Conservation (phyloP, 1,140 invertebrate genomes). For the Drosophila bifasciata region DNA sequence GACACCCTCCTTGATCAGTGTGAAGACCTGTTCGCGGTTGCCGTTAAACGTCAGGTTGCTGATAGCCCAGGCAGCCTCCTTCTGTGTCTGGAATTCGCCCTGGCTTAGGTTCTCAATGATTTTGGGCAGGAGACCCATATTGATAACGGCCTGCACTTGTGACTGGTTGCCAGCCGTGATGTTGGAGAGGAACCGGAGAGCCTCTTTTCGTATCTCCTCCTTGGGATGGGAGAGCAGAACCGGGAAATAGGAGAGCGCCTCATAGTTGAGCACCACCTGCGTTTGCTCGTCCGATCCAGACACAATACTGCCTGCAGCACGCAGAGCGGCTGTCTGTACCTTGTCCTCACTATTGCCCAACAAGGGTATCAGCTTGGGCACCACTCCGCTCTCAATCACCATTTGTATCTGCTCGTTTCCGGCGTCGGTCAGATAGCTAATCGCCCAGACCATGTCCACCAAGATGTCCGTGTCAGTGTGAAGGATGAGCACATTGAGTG, state of each 20-base stretch:
- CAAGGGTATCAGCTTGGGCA: conserved; percentile 96
- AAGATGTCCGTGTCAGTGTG: conserved; percentile 98
- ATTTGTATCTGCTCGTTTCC: conserved; percentile 99
- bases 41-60: conserved; percentile 99
- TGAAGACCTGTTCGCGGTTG: conserved; percentile 93
- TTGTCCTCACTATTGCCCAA: conserved; percentile 98
- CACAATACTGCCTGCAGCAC: conserved; percentile 99
- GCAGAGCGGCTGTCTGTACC: conserved; percentile 97
- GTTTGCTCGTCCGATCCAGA: conserved; percentile 99
- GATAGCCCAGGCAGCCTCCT: conserved; percentile 99
- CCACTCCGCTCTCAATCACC: conserved; percentile 98
- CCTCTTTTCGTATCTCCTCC: conserved; percentile 94
- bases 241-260: conserved; percentile 96
- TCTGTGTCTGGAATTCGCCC: conserved; percentile 99
- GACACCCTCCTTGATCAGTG: conserved; percentile 94
- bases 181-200: conserved; percentile 99
- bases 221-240: conserved; percentile 93
- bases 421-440: conserved; percentile 99
- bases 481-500: conserved; percentile 96
- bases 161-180: conserved; percentile 98
- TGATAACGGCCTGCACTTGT: conserved; percentile 98
- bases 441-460: conserved; percentile 99
- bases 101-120: conserved; percentile 97
- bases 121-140: conserved; percentile 95
- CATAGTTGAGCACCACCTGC: conserved; percentile 96